A percentile compares a stretch with the other conserved stretches of the same genome.
Conservation (phyloP, 92 coral and sea anemone species). For the Bergia puertoricense region DNA sequence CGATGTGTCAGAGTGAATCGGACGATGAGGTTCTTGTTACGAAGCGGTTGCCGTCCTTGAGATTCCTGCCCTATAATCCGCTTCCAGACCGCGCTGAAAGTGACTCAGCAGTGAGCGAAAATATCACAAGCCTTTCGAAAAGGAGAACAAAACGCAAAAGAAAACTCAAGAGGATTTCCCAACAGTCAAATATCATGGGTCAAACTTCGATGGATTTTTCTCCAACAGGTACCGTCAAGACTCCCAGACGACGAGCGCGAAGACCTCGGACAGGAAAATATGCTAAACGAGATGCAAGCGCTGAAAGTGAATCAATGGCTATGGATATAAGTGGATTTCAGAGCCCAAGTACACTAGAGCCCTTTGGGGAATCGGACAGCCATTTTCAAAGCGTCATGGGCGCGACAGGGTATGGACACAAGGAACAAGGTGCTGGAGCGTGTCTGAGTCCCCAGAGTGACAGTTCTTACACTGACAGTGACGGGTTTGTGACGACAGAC, state of each 20-base stretch:
- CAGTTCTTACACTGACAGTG: conserved; percentile 79
- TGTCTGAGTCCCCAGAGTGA: conserved; percentile 48
- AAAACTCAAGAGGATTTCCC: conserved; percentile 73
- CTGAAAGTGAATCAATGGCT: conserved; percentile 29
- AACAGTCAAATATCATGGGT: conserved; percentile 23
- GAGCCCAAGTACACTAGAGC: conserved; percentile 26
- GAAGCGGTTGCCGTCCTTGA: conserved; percentile 69
- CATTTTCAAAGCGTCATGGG: conserved; percentile 30
- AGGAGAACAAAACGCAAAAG: conserved; percentile 83
- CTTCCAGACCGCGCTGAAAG: conserved; percentile 83
- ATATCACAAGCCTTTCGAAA: conserved; percentile 61
- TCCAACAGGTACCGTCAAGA: conserved; percentile 23
- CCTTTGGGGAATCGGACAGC: conserved; percentile 29
- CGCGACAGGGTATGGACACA: conserved; percentile 18
- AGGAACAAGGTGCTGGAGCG: not conserved
- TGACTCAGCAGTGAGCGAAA: conserved; percentile 69
- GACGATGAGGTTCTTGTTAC: conserved; percentile 75
- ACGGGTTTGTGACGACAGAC: conserved; percentile 91
- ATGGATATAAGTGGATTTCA: conserved; percentile 38
- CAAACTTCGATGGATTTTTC: conserved; percentile 43
- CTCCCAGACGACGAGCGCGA: conserved; percentile 27
- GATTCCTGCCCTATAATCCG: conserved; percentile 73
- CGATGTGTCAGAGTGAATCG: conserved; percentile 90
- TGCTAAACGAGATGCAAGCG: conserved; percentile 30
- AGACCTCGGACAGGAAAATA: conserved; percentile 37